These are phyloP conservation scores for Phaedon cochleariae DNA, from an alignment of 2,888 invertebrate species.

Conservation along the genomic window DNA sequence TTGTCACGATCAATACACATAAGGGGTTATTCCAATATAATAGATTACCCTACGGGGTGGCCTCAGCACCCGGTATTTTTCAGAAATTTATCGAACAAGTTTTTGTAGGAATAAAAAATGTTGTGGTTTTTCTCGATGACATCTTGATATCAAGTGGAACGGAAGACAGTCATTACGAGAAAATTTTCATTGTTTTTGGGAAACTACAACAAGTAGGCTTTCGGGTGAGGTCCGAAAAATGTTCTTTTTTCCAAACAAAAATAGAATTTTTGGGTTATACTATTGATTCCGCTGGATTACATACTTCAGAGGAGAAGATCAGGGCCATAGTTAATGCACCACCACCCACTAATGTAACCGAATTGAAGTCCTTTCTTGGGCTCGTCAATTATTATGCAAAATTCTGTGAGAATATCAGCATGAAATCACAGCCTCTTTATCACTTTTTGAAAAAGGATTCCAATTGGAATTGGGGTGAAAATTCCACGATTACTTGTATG, in stretches of 20 bases:
- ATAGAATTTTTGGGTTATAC: slow-evolving; percentile 42
- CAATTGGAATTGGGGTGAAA: slow-evolving; percentile 42
- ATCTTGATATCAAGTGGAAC: slow-evolving; percentile 22
- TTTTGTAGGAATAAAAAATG: slow-evolving; percentile 6
- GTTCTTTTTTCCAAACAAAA: slow-evolving; percentile 36
- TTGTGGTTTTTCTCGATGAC: slow-evolving; percentile 18
- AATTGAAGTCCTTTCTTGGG: slow-evolving; percentile 49
- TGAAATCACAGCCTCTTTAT: background rate
- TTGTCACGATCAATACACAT: slow-evolving; percentile 29
- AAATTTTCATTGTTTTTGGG: slow-evolving; percentile 33
- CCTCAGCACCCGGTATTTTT: background rate
- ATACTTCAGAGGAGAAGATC: slow-evolving; percentile 37
- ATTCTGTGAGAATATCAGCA: slow-evolving; percentile 35
- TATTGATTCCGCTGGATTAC: slow-evolving; percentile 40
- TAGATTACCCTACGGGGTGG: slow-evolving; percentile 14
- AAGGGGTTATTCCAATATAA: slow-evolving; percentile 32
- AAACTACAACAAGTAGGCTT: slow-evolving; percentile 30
- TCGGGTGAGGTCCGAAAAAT: slow-evolving; percentile 40
- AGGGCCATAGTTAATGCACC: slow-evolving; percentile 34
- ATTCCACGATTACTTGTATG: background rate
- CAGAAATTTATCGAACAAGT: background rate
- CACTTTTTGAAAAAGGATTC: slow-evolving; percentile 39
- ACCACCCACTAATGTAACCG: slow-evolving; percentile 26
- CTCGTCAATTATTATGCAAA: slow-evolving; percentile 52
- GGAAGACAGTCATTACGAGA: slow-evolving; percentile 21